A percentile compares a stretch with the other conserved stretches of the same genome.
Evolutionary conservation across 2,113 vertebrate genomes (phyloP).

Genomic region (Cephalopholis sonnerati): DNA sequence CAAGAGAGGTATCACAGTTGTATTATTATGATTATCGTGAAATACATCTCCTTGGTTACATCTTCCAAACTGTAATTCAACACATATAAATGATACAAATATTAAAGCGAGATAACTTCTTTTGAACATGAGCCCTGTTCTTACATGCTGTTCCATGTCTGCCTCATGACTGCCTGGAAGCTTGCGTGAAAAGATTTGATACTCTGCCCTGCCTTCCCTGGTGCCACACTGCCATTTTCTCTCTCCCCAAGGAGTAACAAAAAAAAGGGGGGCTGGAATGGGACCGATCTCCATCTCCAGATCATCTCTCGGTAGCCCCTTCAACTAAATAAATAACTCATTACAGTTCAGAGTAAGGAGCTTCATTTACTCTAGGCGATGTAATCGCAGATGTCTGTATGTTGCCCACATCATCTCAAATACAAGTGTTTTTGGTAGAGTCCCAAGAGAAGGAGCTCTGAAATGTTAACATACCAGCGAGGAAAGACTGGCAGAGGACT

Average conservation of each 20-base stretch:
- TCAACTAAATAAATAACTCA: constrained; percentile 89
- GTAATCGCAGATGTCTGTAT: constrained; percentile 84
- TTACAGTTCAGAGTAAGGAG: constrained; percentile 83
- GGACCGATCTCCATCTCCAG: constrained; percentile 83
- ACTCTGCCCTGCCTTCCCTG: constrained; percentile 79
- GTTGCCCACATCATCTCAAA: constrained; percentile 78
- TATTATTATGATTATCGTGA: background rate
- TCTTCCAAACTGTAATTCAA: constrained; percentile 10
- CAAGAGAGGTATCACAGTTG: background rate
- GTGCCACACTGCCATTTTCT: constrained; percentile 84
- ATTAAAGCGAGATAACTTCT: constrained; percentile 1
- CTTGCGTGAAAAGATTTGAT: constrained; percentile 78
- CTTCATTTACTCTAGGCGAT: constrained; percentile 85
- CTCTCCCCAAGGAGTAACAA: constrained; percentile 72
- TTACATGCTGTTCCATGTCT: constrained; percentile 49
- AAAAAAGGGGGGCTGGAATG: constrained; percentile 64
- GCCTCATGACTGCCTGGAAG: constrained; percentile 52
- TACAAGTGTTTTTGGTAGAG: constrained; percentile 70
- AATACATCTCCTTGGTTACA: too few species aligned
- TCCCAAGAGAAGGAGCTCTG: constrained; percentile 77
- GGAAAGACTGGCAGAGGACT: constrained; percentile 54
- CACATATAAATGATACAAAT: background rate
- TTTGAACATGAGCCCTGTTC: constrained; percentile 35
- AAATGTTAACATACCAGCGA: constrained; percentile 68
- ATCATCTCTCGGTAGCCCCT: constrained; percentile 82